Percentiles rank a stretch among this genome's conserved stretches.
Conservation (phyloP, 2,113 vertebrate genomes). For the Motacilla alba region DNA sequence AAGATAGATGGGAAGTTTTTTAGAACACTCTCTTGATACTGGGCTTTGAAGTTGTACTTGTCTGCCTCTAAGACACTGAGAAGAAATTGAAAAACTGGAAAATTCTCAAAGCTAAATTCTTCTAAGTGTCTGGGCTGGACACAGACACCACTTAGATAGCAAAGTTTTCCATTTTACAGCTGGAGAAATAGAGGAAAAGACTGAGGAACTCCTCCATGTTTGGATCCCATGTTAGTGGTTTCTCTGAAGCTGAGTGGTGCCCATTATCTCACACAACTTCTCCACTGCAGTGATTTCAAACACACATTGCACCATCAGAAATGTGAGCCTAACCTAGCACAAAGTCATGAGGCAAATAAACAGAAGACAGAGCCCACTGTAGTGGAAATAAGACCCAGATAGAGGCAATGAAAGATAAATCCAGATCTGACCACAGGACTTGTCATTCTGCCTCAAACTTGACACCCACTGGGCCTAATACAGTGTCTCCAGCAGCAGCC, state of each 20-base stretch:
- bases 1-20: neutral
- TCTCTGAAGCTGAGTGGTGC: neutral
- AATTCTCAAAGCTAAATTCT: neutral
- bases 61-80: neutral
- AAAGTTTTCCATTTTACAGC: neutral
- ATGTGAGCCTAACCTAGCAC: neutral
- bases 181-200: neutral
- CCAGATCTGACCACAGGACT: neutral
- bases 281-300: neutral
- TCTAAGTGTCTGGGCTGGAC: neutral
- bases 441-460: neutral
- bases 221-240: neutral
- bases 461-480: neutral
- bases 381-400: neutral
- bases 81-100: neutral
- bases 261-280: neutral
- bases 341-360: neutral
- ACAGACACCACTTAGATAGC: neutral
- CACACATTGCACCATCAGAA: neutral
- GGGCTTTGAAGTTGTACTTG: neutral
- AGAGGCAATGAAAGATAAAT: fast-evolving
- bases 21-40: neutral
- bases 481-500: neutral
- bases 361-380: neutral
- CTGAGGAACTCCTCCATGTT: neutral